Evolutionary conservation across 2,888 invertebrate genomes (phyloP).

Genomic region (Yponomeuta plumbellus): DNA sequence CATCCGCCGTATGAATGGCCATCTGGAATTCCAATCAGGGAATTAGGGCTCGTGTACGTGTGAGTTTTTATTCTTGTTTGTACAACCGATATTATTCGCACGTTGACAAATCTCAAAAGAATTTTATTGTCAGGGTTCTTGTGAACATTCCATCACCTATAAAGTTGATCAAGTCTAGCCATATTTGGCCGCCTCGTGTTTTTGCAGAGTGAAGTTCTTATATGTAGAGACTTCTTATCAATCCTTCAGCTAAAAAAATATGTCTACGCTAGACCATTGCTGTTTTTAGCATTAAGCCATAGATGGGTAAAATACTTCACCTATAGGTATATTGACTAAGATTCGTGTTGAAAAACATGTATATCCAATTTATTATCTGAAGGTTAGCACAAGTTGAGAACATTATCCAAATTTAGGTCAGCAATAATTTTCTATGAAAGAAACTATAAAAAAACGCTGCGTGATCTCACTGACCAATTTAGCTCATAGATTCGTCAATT

Average conservation of each 20-base stretch:
- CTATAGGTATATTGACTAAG: too few relatives aligned
- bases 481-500: not conserved
- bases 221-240: not conserved
- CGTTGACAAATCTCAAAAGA: conserved; percentile 7
- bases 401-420: not conserved
- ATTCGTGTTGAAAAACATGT: too few relatives aligned
- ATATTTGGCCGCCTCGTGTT: not conserved
- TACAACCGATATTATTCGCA: not conserved
- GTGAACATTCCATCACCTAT: not conserved
- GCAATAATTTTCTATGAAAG: not conserved
- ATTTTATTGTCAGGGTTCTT: not conserved
- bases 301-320: not conserved
- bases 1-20: conserved; percentile 6
- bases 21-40: conserved; percentile 11
- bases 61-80: conserved; percentile 3
- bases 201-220: not conserved
- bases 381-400: not conserved
- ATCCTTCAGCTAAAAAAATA: not conserved
- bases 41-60: not conserved
- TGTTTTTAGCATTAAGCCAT: not conserved
- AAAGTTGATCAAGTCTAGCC: not conserved
- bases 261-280: not conserved
- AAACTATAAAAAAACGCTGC: not conserved
- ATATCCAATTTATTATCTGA: too few relatives aligned
- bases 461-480: not conserved